These are phyloP conservation scores for Eupithecia exiguata DNA, from an alignment of 2,888 invertebrate genomes.

Conservation along the genomic window DNA sequence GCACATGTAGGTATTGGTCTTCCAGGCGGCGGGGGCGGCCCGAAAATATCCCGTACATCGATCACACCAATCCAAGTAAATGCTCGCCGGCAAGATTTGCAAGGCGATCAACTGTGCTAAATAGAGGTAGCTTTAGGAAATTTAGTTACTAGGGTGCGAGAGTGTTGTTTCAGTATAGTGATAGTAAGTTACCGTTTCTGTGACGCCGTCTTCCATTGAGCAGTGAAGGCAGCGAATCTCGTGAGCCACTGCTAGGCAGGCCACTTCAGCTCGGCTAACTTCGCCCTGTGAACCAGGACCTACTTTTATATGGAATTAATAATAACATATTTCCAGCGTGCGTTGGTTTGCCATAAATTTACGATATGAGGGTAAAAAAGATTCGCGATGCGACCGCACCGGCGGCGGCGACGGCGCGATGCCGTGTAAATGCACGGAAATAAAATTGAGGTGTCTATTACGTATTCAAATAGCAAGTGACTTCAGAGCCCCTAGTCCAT, in stretches of 20 bases:
- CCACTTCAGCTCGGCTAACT: constrained; percentile 65
- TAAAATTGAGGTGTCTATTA: neutral
- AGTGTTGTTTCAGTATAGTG: too few species aligned
- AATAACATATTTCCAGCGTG: neutral
- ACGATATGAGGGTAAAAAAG: neutral
- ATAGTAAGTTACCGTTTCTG: constrained; percentile 57
- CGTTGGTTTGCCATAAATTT: neutral
- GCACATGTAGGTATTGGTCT: too few species aligned
- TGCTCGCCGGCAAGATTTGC: neutral
- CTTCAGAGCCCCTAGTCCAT: neutral
- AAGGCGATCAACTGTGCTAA: neutral
- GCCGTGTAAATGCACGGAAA: neutral
- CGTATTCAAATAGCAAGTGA: neutral
- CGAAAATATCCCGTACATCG: too few species aligned
- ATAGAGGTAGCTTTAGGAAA: neutral
- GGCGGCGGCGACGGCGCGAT: too few species aligned
- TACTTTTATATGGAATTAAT: neutral
- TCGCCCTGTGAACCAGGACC: constrained; percentile 53
- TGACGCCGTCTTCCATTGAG: constrained; percentile 56
- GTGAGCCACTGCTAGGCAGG: constrained; percentile 63
- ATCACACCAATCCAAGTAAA: neutral
- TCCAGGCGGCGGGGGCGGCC: too few species aligned
- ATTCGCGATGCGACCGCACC: neutral
- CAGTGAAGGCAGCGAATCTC: constrained; percentile 57
- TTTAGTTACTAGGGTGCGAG: too few species aligned